phyloP scores from a whole-genome alignment of 92 coral and sea anemone genomes.

The Metridium senile region DNA sequence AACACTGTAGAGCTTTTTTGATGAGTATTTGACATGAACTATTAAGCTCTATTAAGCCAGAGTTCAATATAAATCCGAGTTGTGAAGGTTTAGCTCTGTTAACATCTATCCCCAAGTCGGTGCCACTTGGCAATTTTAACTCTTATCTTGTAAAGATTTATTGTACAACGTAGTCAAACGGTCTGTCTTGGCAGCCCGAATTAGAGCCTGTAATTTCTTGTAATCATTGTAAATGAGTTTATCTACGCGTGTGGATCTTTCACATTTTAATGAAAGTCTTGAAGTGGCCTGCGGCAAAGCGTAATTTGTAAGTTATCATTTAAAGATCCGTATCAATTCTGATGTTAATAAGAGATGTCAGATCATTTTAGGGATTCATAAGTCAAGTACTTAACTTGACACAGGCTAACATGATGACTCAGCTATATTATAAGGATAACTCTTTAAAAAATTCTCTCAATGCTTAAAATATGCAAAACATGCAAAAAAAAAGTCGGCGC shows the following conservation, averaged over 20 bases:
- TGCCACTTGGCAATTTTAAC: not conserved
- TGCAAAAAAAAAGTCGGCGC: too few species aligned
- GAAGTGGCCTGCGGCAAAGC: not conserved
- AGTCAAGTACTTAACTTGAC: not conserved
- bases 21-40: not conserved
- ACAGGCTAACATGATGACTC: not conserved
- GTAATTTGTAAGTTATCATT: conserved; percentile 1
- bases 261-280: conserved; percentile 2
- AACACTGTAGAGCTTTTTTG: not conserved
- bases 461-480: too few species aligned
- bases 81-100: not conserved
- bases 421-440: too few species aligned
- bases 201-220: not conserved
- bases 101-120: not conserved
- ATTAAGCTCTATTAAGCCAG: too few species aligned
- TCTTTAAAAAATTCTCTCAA: too few species aligned
- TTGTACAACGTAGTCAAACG: not conserved
- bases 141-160: not conserved
- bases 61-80: not conserved
- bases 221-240: not conserved
- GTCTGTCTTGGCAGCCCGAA: not conserved
- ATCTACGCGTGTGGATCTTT: conserved; percentile 4
- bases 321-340: not conserved
- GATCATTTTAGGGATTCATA: not conserved
- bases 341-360: not conserved